Percentiles rank a stretch among this genome's conserved stretches.
Conservation (phyloP, 2,888 invertebrate genomes). For the Machimus rusticus region DNA sequence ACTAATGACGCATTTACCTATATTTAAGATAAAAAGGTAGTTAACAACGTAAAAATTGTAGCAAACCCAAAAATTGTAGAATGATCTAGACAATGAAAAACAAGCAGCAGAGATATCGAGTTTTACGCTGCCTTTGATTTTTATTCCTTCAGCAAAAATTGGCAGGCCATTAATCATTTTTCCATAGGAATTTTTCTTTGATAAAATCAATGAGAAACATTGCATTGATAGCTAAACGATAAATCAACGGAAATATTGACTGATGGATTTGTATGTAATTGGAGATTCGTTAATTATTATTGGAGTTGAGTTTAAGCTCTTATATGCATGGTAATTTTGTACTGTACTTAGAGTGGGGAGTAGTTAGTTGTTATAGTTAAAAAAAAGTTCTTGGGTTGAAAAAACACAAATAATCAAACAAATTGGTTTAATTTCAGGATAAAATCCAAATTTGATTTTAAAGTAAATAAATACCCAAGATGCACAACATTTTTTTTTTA, state of each 20-base stretch:
- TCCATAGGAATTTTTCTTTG: not conserved
- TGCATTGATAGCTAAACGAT: not conserved
- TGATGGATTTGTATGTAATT: not conserved
- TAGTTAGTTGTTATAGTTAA: not conserved
- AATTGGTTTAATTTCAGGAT: no score
- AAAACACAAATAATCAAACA: not conserved
- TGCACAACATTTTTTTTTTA: no score
- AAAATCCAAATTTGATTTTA: no score
- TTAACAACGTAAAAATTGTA: not conserved
- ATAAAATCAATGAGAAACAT: not conserved
- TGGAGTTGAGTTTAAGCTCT: not conserved
- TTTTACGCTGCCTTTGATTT: not conserved
- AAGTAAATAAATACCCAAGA: no score
- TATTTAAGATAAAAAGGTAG: not conserved
- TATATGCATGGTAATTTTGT: not conserved
- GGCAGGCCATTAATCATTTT: not conserved
- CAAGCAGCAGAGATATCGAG: not conserved
- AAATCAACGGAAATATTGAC: not conserved
- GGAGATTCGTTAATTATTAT: not conserved
- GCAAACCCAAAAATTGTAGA: not conserved
- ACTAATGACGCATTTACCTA: not conserved
- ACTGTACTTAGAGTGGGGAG: not conserved
- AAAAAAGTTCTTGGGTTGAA: not conserved
- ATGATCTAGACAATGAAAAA: not conserved
- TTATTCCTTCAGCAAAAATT: not conserved